Conservation (phyloP, 2,888 invertebrate species). For the Shargacucullia verbasci region DNA sequence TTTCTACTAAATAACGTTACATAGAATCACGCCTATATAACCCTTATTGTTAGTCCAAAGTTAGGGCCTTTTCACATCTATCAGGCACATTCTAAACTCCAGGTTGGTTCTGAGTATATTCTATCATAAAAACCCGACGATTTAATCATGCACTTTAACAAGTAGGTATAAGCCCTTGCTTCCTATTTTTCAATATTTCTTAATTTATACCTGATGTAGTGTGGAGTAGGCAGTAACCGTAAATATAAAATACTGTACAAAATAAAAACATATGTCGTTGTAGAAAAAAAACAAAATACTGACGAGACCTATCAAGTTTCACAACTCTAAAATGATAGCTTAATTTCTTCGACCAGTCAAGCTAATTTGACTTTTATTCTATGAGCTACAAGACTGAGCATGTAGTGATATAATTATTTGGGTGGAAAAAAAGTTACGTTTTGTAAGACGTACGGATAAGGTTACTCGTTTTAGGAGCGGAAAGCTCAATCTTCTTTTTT, state of each 20-base stretch:
- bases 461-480: constrained; percentile 38
- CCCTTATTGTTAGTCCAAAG: no score
- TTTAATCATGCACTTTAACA: no score
- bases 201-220: no score
- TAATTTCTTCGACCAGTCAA: constrained; percentile 58
- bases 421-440: constrained; percentile 17
- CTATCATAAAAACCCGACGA: no score
- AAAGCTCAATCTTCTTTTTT: constrained; percentile 18
- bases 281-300: constrained; percentile 61
- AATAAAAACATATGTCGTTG: constrained; percentile 63
- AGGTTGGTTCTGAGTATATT: no score
- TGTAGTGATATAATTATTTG: constrained; percentile 1
- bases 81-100: no score
- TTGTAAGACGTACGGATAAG: constrained; percentile 27
- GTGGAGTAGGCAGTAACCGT: neutral
- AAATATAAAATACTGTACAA: constrained; percentile 38
- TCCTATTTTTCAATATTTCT: no score
- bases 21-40: no score
- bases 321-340: constrained; percentile 70
- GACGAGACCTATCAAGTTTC: constrained; percentile 74
- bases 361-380: constrained; percentile 48
- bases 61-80: no score
- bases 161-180: no score
- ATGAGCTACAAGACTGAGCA: constrained; percentile 5
- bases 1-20: no score